A percentile compares a stretch with the other conserved stretches of the same genome.
Conservation (phyloP, 2,797 vertebrate genomes). For the Neosilurus hyrtlii region DNA sequence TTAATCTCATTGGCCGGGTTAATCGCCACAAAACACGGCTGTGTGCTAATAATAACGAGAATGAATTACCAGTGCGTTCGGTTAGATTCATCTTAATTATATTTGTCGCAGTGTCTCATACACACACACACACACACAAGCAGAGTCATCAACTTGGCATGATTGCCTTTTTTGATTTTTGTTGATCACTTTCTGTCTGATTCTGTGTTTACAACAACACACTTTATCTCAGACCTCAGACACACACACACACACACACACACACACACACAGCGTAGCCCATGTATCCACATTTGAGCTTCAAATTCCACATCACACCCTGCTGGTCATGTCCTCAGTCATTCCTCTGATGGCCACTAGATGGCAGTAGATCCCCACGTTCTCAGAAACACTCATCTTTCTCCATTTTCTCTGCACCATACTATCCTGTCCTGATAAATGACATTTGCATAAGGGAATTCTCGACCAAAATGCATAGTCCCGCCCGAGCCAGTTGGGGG, state of each 20-base stretch:
- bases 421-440: slow-evolving; percentile 66
- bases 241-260: not conserved
- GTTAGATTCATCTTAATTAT: slow-evolving; percentile 35
- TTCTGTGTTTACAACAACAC: slow-evolving; percentile 18
- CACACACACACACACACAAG: not conserved
- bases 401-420: slow-evolving; percentile 8
- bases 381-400: slow-evolving; percentile 57
- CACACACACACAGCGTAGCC: not conserved
- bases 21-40: slow-evolving; percentile 49
- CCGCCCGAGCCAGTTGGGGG: slow-evolving; percentile 49
- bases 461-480: slow-evolving; percentile 63
- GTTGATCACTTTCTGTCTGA: not conserved
- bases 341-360: slow-evolving; percentile 60
- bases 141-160: not conserved
- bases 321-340: not conserved
- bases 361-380: slow-evolving; percentile 71
- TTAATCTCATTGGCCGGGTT: slow-evolving; percentile 66
- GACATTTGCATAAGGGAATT: slow-evolving; percentile 71
- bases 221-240: slow-evolving; percentile 30
- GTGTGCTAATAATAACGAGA: slow-evolving; percentile 24
- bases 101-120: not conserved
- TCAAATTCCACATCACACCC: not conserved
- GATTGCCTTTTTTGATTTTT: not conserved
- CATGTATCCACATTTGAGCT: not conserved
- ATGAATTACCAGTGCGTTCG: slow-evolving; percentile 20